Conservation (phyloP, 2,113 vertebrate species). For the Rhipidura dahli region DNA sequence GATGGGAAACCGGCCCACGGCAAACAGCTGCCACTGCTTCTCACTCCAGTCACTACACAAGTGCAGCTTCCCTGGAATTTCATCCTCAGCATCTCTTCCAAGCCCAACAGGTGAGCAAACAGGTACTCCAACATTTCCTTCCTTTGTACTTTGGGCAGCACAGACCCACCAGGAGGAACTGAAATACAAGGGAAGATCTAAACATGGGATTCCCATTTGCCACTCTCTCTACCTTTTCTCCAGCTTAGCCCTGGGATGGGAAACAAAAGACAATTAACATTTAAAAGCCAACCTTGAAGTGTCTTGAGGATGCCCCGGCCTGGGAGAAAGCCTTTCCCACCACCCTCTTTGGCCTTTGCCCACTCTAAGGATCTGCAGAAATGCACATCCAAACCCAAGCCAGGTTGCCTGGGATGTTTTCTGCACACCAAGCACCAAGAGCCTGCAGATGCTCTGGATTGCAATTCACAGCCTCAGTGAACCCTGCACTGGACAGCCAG, state of each 20-base stretch:
- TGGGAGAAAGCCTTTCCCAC: not conserved
- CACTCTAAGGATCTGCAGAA: not conserved
- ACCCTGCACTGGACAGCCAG: not conserved
- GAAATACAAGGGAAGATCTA: too few relatives aligned
- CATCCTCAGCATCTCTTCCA: too few relatives aligned
- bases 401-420: not conserved
- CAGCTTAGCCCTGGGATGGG: not conserved
- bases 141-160: too few relatives aligned
- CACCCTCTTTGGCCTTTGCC: not conserved
- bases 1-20: too few relatives aligned
- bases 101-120: too few relatives aligned
- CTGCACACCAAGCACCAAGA: not conserved
- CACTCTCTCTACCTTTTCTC: not conserved
- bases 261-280: not conserved
- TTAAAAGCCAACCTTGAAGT: not conserved
- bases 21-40: too few relatives aligned
- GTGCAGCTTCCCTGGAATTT: too few relatives aligned
- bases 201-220: not conserved
- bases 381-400: not conserved
- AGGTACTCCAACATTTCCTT: too few relatives aligned
- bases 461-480: not conserved
- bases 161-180: too few relatives aligned
- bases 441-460: not conserved
- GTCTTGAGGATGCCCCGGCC: not conserved
- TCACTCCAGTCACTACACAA: too few relatives aligned